Conservation (phyloP, 2,888 invertebrate species). For the Melieria crassipennis region DNA sequence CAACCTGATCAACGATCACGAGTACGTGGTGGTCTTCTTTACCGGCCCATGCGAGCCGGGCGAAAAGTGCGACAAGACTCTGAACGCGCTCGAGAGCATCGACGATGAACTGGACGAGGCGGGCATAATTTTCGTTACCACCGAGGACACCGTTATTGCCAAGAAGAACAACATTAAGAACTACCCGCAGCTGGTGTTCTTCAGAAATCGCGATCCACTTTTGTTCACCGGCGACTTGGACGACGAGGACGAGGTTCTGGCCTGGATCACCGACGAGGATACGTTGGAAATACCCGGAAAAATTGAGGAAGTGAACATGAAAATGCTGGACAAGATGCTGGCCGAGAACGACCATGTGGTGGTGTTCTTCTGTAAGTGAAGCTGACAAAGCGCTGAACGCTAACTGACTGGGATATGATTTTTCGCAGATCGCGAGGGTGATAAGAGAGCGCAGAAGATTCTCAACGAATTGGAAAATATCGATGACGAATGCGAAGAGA, state of each 20-base stretch:
- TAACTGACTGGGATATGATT: background rate
- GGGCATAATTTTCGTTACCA: slow-evolving; percentile 93
- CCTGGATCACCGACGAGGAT: slow-evolving; percentile 91
- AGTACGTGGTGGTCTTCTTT: slow-evolving; percentile 94
- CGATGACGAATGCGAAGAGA: slow-evolving; percentile 91
- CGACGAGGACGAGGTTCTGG: slow-evolving; percentile 90
- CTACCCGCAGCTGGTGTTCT: slow-evolving; percentile 88
- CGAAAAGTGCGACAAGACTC: slow-evolving; percentile 84
- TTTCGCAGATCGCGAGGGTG: slow-evolving; percentile 82
- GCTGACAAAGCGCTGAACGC: background rate
- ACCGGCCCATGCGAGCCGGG: slow-evolving; percentile 90
- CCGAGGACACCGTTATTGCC: slow-evolving; percentile 83
- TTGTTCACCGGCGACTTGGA: slow-evolving; percentile 85
- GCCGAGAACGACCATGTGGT: slow-evolving; percentile 89
- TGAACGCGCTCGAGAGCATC: slow-evolving; percentile 88
- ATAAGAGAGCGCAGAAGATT: slow-evolving; percentile 89
- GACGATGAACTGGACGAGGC: slow-evolving; percentile 93
- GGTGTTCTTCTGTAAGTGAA: slow-evolving; percentile 87
- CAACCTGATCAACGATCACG: slow-evolving; percentile 87
- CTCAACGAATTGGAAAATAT: slow-evolving; percentile 90
- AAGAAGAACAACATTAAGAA: slow-evolving; percentile 86
- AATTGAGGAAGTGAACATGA: slow-evolving; percentile 91
- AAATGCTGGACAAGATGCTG: slow-evolving; percentile 90
- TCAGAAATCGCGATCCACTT: slow-evolving; percentile 90
- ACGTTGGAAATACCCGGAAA: slow-evolving; percentile 91